A percentile compares a stretch with the other conserved stretches of the same genome.
Evolutionary conservation across 2,888 invertebrate species (phyloP).

Genomic region (Syrphus vitripennis): DNA sequence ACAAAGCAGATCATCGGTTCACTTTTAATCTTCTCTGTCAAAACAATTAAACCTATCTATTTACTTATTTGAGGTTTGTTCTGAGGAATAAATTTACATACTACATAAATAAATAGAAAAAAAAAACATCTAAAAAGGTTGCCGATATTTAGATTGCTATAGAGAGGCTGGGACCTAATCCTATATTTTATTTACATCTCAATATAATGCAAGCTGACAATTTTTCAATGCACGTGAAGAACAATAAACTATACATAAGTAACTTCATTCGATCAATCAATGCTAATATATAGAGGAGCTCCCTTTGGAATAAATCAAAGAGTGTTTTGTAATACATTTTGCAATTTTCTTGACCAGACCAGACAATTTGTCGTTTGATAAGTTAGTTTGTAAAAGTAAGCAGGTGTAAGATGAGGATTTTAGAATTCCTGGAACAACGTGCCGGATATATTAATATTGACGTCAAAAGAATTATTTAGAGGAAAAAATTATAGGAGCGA

Average conservation of each 20-base stretch:
- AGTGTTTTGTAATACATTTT: background rate
- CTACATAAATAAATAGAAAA: background rate
- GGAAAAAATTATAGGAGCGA: too few relatives aligned
- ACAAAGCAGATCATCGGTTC: slow-evolving; percentile 50
- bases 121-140: background rate
- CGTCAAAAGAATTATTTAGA: background rate
- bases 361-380: background rate
- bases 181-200: slow-evolving; percentile 33
- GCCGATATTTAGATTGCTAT: background rate
- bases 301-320: background rate
- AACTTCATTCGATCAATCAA: background rate
- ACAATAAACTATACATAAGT: slow-evolving; percentile 1
- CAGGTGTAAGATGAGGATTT: background rate
- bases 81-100: background rate
- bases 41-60: slow-evolving; percentile 50
- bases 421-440: background rate
- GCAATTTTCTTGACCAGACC: background rate
- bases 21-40: slow-evolving; percentile 48
- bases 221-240: slow-evolving; percentile 39
- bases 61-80: background rate
- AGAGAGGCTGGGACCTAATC: background rate
- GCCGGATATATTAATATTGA: background rate
- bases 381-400: background rate
- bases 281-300: background rate
- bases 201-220: slow-evolving; percentile 26